Base-by-base conservation (phyloP, 2,888 invertebrate genomes). In the Luperina testacea region DNA sequence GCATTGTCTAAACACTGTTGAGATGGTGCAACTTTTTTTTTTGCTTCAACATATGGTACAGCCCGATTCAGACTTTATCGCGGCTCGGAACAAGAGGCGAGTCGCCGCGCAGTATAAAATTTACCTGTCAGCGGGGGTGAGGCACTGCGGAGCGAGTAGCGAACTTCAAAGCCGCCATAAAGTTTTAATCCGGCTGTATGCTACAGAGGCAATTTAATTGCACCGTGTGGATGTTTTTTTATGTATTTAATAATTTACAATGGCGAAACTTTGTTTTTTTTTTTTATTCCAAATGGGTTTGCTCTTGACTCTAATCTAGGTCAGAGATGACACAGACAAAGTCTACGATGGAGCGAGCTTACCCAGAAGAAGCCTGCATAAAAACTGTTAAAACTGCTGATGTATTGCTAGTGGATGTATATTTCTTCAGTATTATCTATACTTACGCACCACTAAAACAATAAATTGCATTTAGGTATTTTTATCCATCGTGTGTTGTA, bases 401-500 rank as follows among this genome's bases (percentile, higher is more conserved):
- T 13, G 1, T 61, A 38, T 74, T n/a, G 38, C n/a, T 6, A 48
- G n/a, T 74, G 20, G 24, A 27, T 42, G 11, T 51, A 51, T 42
- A 27, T 38, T 20, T 24, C 15, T 76, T 51, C 75, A 72, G 17
- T 72, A 48, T 72, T 59, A 72, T 32, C 11, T 59, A 17, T 5
- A 57, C 24, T n/a, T 57, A 15, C 1, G 11, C 32, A 38, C n/a
- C 32, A 32, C 24, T 48, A 24, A 63, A n/a, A 38, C 15, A 75
- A 53, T 32, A 9, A 17, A 32, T 48, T 57, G 20, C 48, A 57
- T 67, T 78, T 51, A 61, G 27, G 17, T 77, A 32, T 17, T 4
- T 38, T 13, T 27, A 69, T 15, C 8, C 15, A 38, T 51, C 2
- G 15, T 70, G 15, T 24, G 53, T 38, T 71, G 38, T 57, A 69